phyloP scores from a whole-genome alignment of 23 tunicate species.

The Phallusia fumigata region DNA sequence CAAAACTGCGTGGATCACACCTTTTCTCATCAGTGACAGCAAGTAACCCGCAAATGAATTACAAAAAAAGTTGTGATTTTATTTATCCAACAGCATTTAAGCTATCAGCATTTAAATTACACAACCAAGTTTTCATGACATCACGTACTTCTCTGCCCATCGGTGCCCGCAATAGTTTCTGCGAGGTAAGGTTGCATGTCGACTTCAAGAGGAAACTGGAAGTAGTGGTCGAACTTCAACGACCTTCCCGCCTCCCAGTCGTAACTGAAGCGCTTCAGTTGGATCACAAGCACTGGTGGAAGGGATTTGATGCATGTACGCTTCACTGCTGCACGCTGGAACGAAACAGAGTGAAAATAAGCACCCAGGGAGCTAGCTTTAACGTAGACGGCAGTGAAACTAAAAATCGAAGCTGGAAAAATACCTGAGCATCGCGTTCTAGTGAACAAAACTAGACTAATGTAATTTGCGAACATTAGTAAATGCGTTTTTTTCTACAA shows the following conservation, averaged over 20 bases:
- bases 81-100: too few species aligned
- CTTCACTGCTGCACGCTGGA: conserved; percentile 73
- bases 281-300: conserved; percentile 88
- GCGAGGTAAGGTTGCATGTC: conserved; percentile 87
- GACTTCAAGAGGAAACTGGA: conserved; percentile 82
- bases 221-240: conserved; percentile 84
- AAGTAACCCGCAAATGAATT: too few species aligned
- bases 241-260: conserved; percentile 94
- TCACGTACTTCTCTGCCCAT: background rate
- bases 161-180: conserved; percentile 12
- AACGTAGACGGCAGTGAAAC: too few species aligned
- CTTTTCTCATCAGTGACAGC: too few species aligned
- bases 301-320: conserved; percentile 88
- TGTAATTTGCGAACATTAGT: too few species aligned
- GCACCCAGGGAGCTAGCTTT: too few species aligned
- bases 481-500: too few species aligned
- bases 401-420: too few species aligned
- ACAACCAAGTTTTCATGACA: background rate
- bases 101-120: background rate
- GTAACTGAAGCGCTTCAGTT: conserved; percentile 91
- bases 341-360: background rate
- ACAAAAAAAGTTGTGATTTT: too few species aligned
- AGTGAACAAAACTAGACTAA: too few species aligned
- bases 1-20: too few species aligned
- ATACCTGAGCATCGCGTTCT: too few species aligned